Evolutionary conservation across 2,113 vertebrate species (phyloP).

Genomic region (Planiliza haematocheilus): DNA sequence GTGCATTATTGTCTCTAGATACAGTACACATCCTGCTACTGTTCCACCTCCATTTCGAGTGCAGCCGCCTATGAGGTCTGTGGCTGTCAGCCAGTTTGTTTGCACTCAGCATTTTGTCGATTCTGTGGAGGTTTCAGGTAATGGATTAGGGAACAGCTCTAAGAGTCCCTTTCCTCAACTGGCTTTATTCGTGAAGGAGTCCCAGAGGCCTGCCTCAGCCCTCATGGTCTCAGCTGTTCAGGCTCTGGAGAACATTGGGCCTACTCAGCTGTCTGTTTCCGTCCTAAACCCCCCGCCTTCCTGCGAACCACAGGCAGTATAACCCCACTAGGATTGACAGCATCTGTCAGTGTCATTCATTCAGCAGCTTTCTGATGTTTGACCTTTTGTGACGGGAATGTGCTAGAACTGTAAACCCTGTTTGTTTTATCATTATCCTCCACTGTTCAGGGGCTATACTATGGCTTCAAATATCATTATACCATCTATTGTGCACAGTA

Average conservation of each 20-base stretch:
- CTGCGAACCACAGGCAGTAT: constrained; percentile 47
- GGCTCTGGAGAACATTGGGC: constrained; percentile 63
- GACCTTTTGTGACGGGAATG: constrained; percentile 58
- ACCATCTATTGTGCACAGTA: background rate
- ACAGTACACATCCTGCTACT: constrained; percentile 11
- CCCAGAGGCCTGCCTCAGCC: constrained; percentile 48
- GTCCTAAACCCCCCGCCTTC: constrained; percentile 25
- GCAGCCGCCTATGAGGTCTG: constrained; percentile 57
- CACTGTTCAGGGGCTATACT: background rate
- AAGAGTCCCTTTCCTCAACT: constrained; percentile 48
- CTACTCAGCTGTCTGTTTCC: constrained; percentile 73
- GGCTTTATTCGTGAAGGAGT: constrained; percentile 61
- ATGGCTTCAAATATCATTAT: constrained; percentile 18
- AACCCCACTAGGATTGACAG: constrained; percentile 65
- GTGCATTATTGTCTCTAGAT: constrained; percentile 49
- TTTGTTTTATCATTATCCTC: constrained; percentile 44
- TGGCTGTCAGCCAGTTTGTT: background rate
- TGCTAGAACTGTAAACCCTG: constrained; percentile 39
- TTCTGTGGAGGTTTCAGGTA: constrained; percentile 59
- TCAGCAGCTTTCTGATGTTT: constrained; percentile 68
- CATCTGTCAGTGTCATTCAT: constrained; percentile 77
- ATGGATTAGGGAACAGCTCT: constrained; percentile 54
- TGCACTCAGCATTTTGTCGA: constrained; percentile 50
- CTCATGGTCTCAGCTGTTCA: constrained; percentile 71
- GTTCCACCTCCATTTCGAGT: constrained; percentile 30